These are phyloP conservation scores for Cataglyphis hispanica DNA, from an alignment of 1,140 invertebrate species.

Conservation along the genomic window DNA sequence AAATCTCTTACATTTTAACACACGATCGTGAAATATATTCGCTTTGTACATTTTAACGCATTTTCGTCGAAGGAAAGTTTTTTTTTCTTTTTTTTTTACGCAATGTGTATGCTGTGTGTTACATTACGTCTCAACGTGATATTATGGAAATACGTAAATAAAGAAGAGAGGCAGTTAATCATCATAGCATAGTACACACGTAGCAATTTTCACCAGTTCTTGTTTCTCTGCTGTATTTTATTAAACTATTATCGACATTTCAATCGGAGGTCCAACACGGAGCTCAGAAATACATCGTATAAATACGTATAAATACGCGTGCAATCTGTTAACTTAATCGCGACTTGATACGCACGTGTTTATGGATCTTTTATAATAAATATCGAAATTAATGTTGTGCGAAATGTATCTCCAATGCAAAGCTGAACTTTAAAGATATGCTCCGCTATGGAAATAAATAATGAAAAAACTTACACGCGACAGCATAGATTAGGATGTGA, in stretches of 20 bases:
- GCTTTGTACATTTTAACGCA: slow-evolving; percentile 60
- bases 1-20: slow-evolving; percentile 61
- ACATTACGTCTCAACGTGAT: slow-evolving; percentile 52
- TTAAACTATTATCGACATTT: slow-evolving; percentile 1
- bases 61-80: slow-evolving; percentile 31
- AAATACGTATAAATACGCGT: background rate
- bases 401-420: background rate
- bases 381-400: slow-evolving; percentile 27
- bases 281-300: background rate
- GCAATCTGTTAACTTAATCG: slow-evolving; percentile 18
- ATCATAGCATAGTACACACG: slow-evolving; percentile 6
- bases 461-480: slow-evolving; percentile 15
- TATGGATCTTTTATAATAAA: slow-evolving; percentile 28
- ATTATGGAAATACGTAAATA: slow-evolving; percentile 52
- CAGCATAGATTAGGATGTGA: background rate
- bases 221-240: slow-evolving; percentile 3
- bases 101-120: slow-evolving; percentile 9
- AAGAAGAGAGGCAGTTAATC: slow-evolving; percentile 52
- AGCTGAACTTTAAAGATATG: slow-evolving; percentile 40
- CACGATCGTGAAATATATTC: slow-evolving; percentile 54
- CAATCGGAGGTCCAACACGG: background rate
- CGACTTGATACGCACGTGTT: background rate
- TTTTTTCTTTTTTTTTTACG: slow-evolving; percentile 3
- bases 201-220: slow-evolving; percentile 8
- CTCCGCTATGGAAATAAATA: slow-evolving; percentile 25